Evolutionary conservation across 2,113 vertebrate species (phyloP), one percentile per base, ranked within the genome.

Genomic region (Machaerirhynchus nigripectus): DNA sequence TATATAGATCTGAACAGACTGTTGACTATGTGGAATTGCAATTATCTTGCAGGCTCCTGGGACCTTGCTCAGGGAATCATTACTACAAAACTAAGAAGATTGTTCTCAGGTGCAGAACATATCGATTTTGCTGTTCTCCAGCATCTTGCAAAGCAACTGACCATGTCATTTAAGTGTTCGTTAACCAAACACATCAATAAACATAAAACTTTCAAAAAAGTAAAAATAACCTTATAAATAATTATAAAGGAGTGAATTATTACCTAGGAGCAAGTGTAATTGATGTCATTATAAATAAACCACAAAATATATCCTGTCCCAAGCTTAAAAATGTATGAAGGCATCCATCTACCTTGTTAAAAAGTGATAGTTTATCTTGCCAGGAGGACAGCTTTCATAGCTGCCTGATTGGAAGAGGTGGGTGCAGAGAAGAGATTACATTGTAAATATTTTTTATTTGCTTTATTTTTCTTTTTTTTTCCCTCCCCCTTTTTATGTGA

Each of bases 141-240:
- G 89, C 86, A 68, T 96, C 73, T 84, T 93, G 80, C 94, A 88
- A 97, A 94, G 77, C 95, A 95, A 94, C 84, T 97, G 89, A 95
- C 87, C 87, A 90, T 95, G 93, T 88, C 69, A 95, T 94, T 96
- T 96, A 97, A 95, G 79, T 52, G 28, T 96, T 89, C 19, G 63
- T 97, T 97, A 97, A 97, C 71, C 77, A 96, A 96, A 96, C 94
- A 90, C 78, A 87, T 96, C 95, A 96, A 95, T 97, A 96, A 93
- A 93, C 83, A 93, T 93, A 96, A 97, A 97, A 89, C 91, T 93
- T 95, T 90, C 96, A 96, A 89, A 96, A 88, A 88, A 89, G 86
- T 95, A 95, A 97, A 97, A 97, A 97, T 96, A 91, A 92, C 90
- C 93, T 97, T 92, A 91, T 84, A 93, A 97, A 96, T 96, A 97